Conservation (phyloP, 1,140 invertebrate species). For the Callitettix versicolor region DNA sequence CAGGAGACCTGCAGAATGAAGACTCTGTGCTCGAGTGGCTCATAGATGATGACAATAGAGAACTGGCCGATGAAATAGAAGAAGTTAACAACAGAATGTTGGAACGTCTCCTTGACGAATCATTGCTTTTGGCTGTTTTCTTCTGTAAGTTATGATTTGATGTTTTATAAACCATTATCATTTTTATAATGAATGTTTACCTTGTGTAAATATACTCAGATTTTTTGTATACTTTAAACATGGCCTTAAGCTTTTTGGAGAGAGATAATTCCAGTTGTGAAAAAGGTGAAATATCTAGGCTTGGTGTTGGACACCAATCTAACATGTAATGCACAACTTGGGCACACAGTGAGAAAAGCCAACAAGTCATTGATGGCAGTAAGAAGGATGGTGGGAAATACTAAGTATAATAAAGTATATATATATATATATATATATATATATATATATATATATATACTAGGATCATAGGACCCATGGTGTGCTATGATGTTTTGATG, state of each 20-base stretch:
- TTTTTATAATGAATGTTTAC: background rate
- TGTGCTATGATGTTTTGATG: too few relatives aligned
- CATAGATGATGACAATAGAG: constrained; percentile 86
- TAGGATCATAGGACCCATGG: too few relatives aligned
- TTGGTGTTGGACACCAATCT: too few relatives aligned
- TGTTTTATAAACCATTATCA: too few relatives aligned
- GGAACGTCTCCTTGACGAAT: constrained; percentile 74
- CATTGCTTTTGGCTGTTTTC: constrained; percentile 80
- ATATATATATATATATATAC: too few relatives aligned
- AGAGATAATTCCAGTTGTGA: background rate
- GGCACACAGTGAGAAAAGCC: too few relatives aligned
- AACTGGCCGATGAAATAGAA: constrained; percentile 89
- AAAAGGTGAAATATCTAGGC: too few relatives aligned
- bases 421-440: too few relatives aligned
- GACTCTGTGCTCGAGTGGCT: constrained; percentile 86
- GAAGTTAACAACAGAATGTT: constrained; percentile 85
- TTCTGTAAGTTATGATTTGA: constrained; percentile 74
- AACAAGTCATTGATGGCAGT: too few relatives aligned
- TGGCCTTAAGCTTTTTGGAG: background rate
- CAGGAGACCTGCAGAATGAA: constrained; percentile 82
- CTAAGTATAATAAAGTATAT: too few relatives aligned
- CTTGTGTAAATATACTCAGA: background rate
- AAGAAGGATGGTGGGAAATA: too few relatives aligned
- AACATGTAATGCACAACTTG: too few relatives aligned
- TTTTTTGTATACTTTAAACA: constrained; percentile 3